Percentiles rank a stretch among this genome's conserved stretches.
Evolutionary conservation across 2,797 vertebrate genomes (phyloP).

Genomic region (Tokudaia muenninki): DNA sequence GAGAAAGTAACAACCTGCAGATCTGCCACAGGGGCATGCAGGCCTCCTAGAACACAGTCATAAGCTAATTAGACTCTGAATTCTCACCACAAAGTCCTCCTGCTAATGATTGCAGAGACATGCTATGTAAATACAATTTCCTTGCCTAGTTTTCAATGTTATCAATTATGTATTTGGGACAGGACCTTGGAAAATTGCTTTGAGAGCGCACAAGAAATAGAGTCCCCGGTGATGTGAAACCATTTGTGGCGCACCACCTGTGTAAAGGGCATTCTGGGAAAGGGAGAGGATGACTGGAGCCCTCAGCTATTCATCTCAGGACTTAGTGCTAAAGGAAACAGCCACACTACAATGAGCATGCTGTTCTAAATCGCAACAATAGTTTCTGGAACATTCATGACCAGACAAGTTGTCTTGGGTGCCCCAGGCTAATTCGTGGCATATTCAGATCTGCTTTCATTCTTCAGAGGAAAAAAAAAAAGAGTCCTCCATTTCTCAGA

Average conservation of each 20-base stretch:
- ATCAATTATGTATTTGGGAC: conserved; percentile 75
- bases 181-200: conserved; percentile 67
- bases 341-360: neutral
- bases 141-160: conserved; percentile 73
- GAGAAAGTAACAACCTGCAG: conserved; percentile 81
- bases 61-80: conserved; percentile 83
- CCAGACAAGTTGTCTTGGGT: conserved; percentile 40
- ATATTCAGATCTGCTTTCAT: conserved; percentile 38
- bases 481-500: conserved; percentile 48
- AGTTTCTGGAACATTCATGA: conserved; percentile 50
- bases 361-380: conserved; percentile 23
- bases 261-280: neutral
- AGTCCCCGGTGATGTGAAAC: neutral
- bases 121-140: conserved; percentile 80
- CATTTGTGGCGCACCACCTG: neutral
- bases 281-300: neutral
- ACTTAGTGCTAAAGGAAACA: neutral
- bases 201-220: conserved; percentile 58
- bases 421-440: neutral
- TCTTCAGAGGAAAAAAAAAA: neutral
- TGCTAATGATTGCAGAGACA: conserved; percentile 84
- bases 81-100: conserved; percentile 77
- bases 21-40: conserved; percentile 70
- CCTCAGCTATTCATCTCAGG: neutral
- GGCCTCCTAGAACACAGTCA: conserved; percentile 68